A percentile compares a stretch with the other conserved stretches of the same genome.
These are phyloP conservation scores for Pholis gunnellus DNA, from an alignment of 2,113 vertebrate species.

Conservation along the genomic window DNA sequence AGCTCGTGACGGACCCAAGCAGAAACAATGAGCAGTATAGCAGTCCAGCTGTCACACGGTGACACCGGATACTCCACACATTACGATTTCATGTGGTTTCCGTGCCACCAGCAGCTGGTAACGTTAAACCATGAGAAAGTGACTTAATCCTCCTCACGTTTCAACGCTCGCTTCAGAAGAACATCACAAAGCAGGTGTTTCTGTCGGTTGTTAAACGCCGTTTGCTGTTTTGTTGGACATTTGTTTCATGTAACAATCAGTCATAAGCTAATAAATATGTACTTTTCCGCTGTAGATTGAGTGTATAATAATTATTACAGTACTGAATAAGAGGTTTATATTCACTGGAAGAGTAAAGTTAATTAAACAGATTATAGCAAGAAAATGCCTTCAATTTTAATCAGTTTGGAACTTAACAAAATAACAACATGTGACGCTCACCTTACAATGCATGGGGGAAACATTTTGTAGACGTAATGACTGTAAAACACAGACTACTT, in stretches of 20 bases:
- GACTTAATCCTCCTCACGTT: conserved; percentile 53
- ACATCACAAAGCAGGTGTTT: conserved; percentile 51
- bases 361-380: neutral
- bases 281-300: conserved; percentile 3
- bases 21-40: conserved; percentile 47
- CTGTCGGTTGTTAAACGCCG: neutral
- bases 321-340: neutral
- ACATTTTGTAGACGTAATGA: neutral
- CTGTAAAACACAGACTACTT: neutral
- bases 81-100: conserved; percentile 80
- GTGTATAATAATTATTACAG: neutral
- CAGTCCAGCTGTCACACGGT: conserved; percentile 53
- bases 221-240: conserved; percentile 24
- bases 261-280: neutral
- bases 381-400: neutral
- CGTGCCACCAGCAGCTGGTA: conserved; percentile 51
- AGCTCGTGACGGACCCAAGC: conserved; percentile 33
- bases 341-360: neutral
- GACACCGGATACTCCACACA: conserved; percentile 63
- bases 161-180: conserved; percentile 37
- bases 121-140: conserved; percentile 64
- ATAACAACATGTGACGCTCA: neutral
- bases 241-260: conserved; percentile 8
- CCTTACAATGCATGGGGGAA: neutral
- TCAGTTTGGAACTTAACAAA: neutral